phyloP scores from a whole-genome alignment of 2,888 invertebrate species.

The Parasteatoda lunata region DNA sequence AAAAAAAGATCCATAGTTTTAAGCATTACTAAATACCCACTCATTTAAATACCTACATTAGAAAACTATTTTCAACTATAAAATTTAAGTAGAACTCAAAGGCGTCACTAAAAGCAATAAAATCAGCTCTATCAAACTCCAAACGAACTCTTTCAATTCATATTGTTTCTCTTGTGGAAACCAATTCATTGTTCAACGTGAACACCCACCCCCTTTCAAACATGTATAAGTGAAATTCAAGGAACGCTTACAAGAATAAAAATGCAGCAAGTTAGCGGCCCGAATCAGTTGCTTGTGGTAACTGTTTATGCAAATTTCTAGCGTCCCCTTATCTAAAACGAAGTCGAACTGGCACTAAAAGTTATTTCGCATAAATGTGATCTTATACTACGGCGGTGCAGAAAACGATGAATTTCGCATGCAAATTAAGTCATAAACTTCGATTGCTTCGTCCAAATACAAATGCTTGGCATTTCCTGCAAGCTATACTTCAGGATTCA shows the following conservation, averaged over 20 bases:
- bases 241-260: slow-evolving; percentile 43
- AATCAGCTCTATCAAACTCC: no score
- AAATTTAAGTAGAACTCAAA: no score
- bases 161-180: no score
- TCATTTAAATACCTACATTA: no score
- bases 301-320: slow-evolving; percentile 58
- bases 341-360: slow-evolving; percentile 57
- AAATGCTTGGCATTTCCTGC: slow-evolving; percentile 34
- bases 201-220: no score
- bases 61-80: no score
- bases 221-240: slow-evolving; percentile 29
- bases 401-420: slow-evolving; percentile 50
- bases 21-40: no score
- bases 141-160: no score
- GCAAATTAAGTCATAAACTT: slow-evolving; percentile 67
- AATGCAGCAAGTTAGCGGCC: slow-evolving; percentile 44
- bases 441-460: slow-evolving; percentile 48
- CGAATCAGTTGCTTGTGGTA: slow-evolving; percentile 38
- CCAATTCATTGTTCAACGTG: no score
- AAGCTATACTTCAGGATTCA: slow-evolving; percentile 20
- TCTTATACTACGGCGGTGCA: slow-evolving; percentile 25
- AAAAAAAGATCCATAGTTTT: no score
- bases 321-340: slow-evolving; percentile 49
- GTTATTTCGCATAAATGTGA: slow-evolving; percentile 61
- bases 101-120: no score